Percentiles rank a stretch among this genome's conserved stretches.
Conservation (phyloP, 2,888 invertebrate species). For the Lamellibrachia columna region DNA sequence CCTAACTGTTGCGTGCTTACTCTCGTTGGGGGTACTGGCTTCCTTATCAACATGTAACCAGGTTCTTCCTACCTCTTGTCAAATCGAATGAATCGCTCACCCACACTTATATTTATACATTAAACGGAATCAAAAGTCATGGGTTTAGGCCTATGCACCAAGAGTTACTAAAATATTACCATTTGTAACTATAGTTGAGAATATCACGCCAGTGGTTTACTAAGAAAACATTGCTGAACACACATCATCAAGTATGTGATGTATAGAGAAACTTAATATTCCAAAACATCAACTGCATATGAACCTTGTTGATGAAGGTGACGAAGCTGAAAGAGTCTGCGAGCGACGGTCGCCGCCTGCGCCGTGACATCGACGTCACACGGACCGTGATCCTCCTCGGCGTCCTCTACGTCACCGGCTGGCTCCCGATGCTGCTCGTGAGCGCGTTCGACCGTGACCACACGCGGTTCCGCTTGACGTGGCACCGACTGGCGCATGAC, state of each 20-base stretch:
- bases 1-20: background rate
- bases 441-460: slow-evolving; percentile 20
- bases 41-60: too few species aligned
- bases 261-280: too few species aligned
- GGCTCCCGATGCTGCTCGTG: slow-evolving; percentile 24
- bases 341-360: background rate
- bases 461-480: background rate
- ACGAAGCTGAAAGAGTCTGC: background rate
- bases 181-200: too few species aligned
- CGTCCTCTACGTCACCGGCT: slow-evolving; percentile 19
- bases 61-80: too few species aligned
- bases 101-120: too few species aligned
- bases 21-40: background rate
- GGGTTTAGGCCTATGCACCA: too few species aligned
- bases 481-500: slow-evolving; percentile 24
- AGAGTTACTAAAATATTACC: too few species aligned
- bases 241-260: too few species aligned
- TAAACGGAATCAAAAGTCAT: too few species aligned
- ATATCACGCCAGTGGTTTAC: too few species aligned
- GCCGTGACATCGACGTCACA: background rate
- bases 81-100: too few species aligned
- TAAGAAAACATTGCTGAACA: too few species aligned
- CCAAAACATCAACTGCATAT: background rate
- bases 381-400: slow-evolving; percentile 16
- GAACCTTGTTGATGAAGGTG: background rate